phyloP scores from a whole-genome alignment of 1,140 invertebrate species.

The Aphelenchoides fujianensis region DNA sequence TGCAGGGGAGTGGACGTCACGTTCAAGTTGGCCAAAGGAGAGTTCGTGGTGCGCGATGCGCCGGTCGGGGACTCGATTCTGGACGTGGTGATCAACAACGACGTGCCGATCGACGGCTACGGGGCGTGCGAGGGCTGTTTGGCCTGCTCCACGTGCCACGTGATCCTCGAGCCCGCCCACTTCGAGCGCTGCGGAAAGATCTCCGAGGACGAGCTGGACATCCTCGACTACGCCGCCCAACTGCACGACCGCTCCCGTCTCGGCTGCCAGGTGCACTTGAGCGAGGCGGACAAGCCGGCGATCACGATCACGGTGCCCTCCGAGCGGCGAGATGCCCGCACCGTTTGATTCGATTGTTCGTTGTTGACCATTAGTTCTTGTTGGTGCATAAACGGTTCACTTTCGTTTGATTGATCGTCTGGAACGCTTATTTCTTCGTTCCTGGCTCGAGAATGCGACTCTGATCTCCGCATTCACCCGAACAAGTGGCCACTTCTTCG shows the following conservation, averaged over 20 bases:
- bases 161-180: slow-evolving; percentile 14
- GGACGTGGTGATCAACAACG: slow-evolving; percentile 24
- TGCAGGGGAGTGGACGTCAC: slow-evolving; percentile 7
- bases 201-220: slow-evolving; percentile 19
- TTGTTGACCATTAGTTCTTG: neutral
- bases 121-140: slow-evolving; percentile 22
- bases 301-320: neutral
- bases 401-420: neutral
- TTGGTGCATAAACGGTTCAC: neutral
- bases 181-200: slow-evolving; percentile 8
- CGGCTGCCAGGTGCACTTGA: neutral
- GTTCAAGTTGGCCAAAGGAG: slow-evolving; percentile 8
- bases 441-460: neutral
- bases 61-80: slow-evolving; percentile 15
- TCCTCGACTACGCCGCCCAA: slow-evolving; percentile 10
- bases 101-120: slow-evolving; percentile 17
- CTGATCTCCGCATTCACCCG: no score
- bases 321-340: neutral
- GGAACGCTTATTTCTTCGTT: neutral
- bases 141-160: slow-evolving; percentile 25
- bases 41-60: neutral
- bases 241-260: slow-evolving; percentile 5
- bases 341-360: neutral
- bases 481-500: no score
- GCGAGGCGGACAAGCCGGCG: neutral